Conservation (phyloP, 1,140 invertebrate genomes). For the Rhagoletis pomonella region DNA sequence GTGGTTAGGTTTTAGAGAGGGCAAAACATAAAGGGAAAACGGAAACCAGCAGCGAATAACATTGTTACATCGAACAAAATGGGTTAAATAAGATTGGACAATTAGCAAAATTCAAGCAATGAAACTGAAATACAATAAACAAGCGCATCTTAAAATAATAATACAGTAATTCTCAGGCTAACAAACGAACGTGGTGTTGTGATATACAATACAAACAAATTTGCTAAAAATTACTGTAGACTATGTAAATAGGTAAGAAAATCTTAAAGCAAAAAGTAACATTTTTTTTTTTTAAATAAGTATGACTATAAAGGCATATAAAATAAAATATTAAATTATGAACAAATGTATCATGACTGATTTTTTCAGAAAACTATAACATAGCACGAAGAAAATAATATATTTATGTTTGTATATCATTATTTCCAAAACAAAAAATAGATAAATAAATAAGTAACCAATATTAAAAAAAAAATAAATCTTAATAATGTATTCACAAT, state of each 20-base stretch:
- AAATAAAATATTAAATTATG: background rate
- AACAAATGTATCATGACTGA: background rate
- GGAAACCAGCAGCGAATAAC: constrained; percentile 21
- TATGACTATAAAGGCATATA: too few species aligned
- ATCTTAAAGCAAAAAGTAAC: too few species aligned
- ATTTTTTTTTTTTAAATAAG: too few species aligned
- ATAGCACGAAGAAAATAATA: too few species aligned
- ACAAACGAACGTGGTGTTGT: background rate
- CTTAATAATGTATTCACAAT: background rate
- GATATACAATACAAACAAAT: too few species aligned
- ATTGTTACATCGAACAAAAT: constrained; percentile 23
- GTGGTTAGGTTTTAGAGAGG: background rate
- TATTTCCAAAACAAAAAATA: too few species aligned
- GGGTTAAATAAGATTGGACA: constrained; percentile 8
- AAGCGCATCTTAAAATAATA: background rate
- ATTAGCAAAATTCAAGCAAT: constrained; percentile 49
- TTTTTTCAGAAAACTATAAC: too few species aligned
- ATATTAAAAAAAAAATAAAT: background rate
- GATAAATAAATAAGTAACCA: background rate
- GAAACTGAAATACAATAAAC: constrained; percentile 33
- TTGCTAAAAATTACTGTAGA: too few species aligned
- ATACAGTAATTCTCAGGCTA: background rate
- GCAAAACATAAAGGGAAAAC: background rate
- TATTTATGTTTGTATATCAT: too few species aligned
- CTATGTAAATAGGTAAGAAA: too few species aligned